Base-by-base conservation (phyloP, 92 coral and sea anemone species). In the Plumapathes pennacea region DNA sequence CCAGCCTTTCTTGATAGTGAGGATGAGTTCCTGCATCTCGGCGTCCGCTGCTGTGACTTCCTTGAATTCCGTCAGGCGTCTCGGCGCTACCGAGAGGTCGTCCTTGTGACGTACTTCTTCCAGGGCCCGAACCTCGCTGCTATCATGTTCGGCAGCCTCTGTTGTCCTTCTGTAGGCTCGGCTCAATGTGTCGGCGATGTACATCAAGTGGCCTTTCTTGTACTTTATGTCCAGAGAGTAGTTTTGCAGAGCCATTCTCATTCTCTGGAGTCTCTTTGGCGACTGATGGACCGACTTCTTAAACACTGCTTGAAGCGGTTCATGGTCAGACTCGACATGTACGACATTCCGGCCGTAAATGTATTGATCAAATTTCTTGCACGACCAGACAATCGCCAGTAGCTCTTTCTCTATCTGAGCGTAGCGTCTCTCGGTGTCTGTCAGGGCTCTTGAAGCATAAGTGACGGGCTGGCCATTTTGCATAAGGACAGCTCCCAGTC, bases 301-400 rank as follows among this genome's bases (percentile, higher is more conserved):
- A 51, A 74, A 74, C 38, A 64, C 74, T 20, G 68, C 53, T 67
- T 65, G 50, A 44, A 74, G 53, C 27, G 74, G 72, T 46, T 64
- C 31, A 41, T 54, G 68, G 52, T 75, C 67, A 8, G 60, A 23
- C 44, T 64, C 74, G 15, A 64, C 22, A 37, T 33, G 53, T 26
- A 46, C 62, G 32, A 38, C 40, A 12, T 64, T 53, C 7, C 68
- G 59, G 4, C 74, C 68, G 29, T 64, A 56, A 52, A 74, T 52
- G 46, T 75, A 64, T 52, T 77, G 77, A 25, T 77, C 84, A 50
- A 57, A 68, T 36, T 68, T 77, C 20, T 62, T 34, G 74, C 71
- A 78, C 1, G 50, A 49, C 50, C 63, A 32, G 20, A 75, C 53
- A 8, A 69, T 77, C 24, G 84, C 84, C 38, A 77, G 57, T 38